Base-by-base conservation (phyloP, 2,797 vertebrate species). In the Etheostoma nigrum region DNA sequence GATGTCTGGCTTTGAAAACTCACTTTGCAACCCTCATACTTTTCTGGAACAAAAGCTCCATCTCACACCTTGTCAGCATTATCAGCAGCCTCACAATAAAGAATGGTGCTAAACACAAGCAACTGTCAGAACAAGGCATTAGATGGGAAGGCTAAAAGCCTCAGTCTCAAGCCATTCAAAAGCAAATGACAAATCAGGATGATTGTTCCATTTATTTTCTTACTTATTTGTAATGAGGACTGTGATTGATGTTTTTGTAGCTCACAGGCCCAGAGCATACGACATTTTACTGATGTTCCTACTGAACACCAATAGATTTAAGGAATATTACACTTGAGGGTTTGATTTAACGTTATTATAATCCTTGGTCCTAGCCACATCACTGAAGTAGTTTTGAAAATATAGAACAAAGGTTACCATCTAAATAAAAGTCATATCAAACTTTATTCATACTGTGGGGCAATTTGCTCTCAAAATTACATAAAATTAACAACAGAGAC, bases 1-100 rank as follows among this genome's bases (percentile, higher is more conserved):
- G 76, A 70, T 79, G 74, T 74, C 63, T 51, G 75, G 51, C 73
- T 85, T 74, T 85, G 40, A 83, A 44, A 81, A 62, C 67, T 72
- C 79, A 71, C 69, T 81, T 78, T 83, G 1, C 47, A 47, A 16
- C 16, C 15, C 4, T 44, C 4, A 0, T 21, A 11, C n/a, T 60
- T 47, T 30, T 36, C 12, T 67, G 51, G 65, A 88, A 80, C 71
- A 85, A 82, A 86, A 67, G 76, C 58, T 67, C 12, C 18, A 30
- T 63, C 57, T 54, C 68, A 61, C 68, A 21, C 49, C 64, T 49
- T 49, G 52, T 61, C 36, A 30, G 10, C 10, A 40, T 40, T 40
- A 4, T 40, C 36, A 53, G 27, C 36, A 66, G 72, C 30, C 25
- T 6, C 70, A 87, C 65, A 79, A 81, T 64, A 48, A 81, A 30